Conservation (phyloP, 2,888 invertebrate genomes). For the Nebria salina region DNA sequence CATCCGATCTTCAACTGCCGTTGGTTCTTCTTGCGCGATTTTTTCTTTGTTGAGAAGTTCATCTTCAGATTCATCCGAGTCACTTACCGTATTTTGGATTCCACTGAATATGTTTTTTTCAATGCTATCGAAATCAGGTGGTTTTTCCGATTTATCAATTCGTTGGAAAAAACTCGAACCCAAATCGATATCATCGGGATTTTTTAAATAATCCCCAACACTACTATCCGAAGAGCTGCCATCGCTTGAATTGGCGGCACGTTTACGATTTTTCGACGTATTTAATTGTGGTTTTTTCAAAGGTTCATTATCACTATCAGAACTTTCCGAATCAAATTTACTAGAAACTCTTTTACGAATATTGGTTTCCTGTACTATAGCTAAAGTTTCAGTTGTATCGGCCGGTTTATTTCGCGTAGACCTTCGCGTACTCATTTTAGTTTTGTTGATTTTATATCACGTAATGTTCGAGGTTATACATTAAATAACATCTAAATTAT, state of each 20-base stretch:
- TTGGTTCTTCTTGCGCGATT: slow-evolving; percentile 38
- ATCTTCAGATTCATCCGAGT: slow-evolving; percentile 55
- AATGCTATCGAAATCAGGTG: slow-evolving; percentile 54
- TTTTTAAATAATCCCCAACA: slow-evolving; percentile 67
- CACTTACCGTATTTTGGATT: slow-evolving; percentile 54
- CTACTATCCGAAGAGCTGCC: slow-evolving; percentile 61
- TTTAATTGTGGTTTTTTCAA: neutral
- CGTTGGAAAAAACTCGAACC: slow-evolving; percentile 65
- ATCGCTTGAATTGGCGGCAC: slow-evolving; percentile 48
- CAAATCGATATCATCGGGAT: slow-evolving; percentile 66
- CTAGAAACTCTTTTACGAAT: slow-evolving; percentile 20
- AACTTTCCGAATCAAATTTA: slow-evolving; percentile 26
- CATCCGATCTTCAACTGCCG: slow-evolving; percentile 49
- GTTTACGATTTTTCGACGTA: neutral
- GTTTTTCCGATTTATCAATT: slow-evolving; percentile 44
- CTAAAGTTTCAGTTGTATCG: neutral
- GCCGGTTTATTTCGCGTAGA: neutral
- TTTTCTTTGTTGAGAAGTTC: slow-evolving; percentile 31
- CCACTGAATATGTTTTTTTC: slow-evolving; percentile 58
- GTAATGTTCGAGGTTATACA: neutral
- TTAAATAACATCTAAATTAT: neutral
- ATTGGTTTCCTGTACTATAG: slow-evolving; percentile 6
- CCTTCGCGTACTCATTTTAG: slow-evolving; percentile 9
- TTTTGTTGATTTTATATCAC: neutral
- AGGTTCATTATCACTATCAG: slow-evolving; percentile 14